Conservation (phyloP, 2,797 vertebrate species). For the Dallia pectoralis region DNA sequence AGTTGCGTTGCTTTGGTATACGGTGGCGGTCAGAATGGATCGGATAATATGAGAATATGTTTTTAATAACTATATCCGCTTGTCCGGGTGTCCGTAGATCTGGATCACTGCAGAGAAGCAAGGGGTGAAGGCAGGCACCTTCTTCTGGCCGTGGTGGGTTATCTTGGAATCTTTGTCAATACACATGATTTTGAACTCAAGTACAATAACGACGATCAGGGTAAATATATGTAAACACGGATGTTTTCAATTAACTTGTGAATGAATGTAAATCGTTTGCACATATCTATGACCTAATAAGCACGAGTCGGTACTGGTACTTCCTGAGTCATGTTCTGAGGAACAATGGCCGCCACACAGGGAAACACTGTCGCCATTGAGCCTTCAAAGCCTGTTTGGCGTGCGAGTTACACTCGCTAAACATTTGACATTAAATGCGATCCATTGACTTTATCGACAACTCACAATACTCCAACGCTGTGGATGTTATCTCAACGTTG, state of each 20-base stretch:
- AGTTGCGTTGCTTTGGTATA: background rate
- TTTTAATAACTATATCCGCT: background rate
- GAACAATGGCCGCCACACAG: constrained; percentile 17
- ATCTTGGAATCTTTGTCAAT: background rate
- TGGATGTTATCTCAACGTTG: background rate
- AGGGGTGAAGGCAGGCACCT: constrained; percentile 91
- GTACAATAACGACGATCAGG: background rate
- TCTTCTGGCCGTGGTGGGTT: constrained; percentile 99
- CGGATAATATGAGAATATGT: background rate
- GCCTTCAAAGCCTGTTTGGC: background rate
- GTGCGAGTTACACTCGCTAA: background rate
- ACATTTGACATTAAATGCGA: no score
- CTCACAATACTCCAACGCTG: background rate
- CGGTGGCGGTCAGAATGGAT: background rate
- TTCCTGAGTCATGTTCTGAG: constrained; percentile 22
- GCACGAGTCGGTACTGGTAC: constrained; percentile 41
- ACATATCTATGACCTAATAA: constrained; percentile 45
- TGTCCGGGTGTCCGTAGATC: constrained; percentile 72
- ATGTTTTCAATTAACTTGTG: background rate
- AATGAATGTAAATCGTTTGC: constrained; percentile 3
- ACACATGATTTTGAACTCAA: background rate
- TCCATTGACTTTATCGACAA: no score
- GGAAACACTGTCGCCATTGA: constrained; percentile 40
- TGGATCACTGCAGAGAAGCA: constrained; percentile 96
- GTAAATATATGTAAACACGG: background rate